phyloP scores from a whole-genome alignment of 2,888 invertebrate species.

The Campopleginae sp. region DNA sequence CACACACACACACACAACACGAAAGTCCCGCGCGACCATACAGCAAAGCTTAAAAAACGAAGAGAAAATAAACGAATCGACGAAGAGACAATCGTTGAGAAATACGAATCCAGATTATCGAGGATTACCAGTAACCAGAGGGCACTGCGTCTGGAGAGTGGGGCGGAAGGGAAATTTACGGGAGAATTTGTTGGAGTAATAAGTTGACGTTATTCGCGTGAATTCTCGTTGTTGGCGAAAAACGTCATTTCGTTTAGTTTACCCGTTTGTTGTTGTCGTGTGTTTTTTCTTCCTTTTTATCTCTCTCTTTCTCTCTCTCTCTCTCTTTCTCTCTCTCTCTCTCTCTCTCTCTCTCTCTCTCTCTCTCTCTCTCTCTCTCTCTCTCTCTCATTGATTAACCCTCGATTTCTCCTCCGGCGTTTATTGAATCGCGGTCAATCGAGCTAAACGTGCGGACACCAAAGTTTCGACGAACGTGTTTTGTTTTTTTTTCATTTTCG shows the following conservation, averaged over 20 bases:
- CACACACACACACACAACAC: no score
- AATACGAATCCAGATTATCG: slow-evolving; percentile 29
- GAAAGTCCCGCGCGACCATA: slow-evolving; percentile 12
- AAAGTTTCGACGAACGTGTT: slow-evolving; percentile 21
- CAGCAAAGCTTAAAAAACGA: background rate
- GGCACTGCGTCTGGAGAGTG: slow-evolving; percentile 31
- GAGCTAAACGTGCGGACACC: background rate
- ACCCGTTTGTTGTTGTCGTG: background rate
- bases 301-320: background rate
- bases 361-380: background rate
- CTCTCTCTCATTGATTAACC: background rate
- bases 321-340: background rate
- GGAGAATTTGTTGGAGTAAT: background rate
- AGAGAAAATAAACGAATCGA: background rate
- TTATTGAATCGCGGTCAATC: no score
- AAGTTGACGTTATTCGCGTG: slow-evolving; percentile 24
- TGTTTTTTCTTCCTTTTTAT: background rate
- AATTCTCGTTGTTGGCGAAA: background rate
- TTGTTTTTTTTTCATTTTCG: background rate
- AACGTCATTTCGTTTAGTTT: background rate
- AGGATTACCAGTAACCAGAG: slow-evolving; percentile 38
- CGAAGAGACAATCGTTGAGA: slow-evolving; percentile 38
- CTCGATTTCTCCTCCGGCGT: background rate
- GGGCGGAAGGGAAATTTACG: slow-evolving; percentile 18
- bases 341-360: background rate